These are phyloP conservation scores for Clarias platycephalus DNA, from an alignment of 2,797 vertebrate genomes.

Conservation along the genomic window DNA sequence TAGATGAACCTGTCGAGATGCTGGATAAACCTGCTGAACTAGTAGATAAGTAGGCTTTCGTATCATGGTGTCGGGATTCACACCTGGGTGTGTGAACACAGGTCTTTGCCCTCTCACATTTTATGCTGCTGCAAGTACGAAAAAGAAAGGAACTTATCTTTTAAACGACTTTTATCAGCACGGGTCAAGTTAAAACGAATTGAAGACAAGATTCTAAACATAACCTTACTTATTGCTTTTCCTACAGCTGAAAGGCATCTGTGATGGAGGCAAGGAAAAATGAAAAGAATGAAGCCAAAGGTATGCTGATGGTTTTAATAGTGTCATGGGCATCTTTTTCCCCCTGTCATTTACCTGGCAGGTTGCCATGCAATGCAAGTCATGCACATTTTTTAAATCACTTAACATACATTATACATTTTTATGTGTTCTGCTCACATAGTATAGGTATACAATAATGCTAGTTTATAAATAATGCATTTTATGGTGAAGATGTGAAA, in stretches of 20 bases:
- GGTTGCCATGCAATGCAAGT: too few relatives aligned
- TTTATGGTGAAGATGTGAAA: not conserved
- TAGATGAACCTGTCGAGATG: not conserved
- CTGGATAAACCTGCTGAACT: slow-evolving; percentile 3
- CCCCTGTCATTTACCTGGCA: not conserved
- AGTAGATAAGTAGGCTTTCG: not conserved
- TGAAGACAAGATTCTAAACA: not conserved
- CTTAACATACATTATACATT: not conserved
- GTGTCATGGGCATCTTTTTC: not conserved
- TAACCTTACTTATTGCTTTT: not conserved
- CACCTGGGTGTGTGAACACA: not conserved
- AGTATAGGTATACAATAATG: not conserved
- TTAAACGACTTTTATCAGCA: not conserved
- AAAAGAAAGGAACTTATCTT: not conserved
- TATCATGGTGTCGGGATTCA: slow-evolving; percentile 4
- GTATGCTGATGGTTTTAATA: slow-evolving; percentile 33
- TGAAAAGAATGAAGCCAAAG: slow-evolving; percentile 56
- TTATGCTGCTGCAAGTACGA: not conserved
- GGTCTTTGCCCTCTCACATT: not conserved
- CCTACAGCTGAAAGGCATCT: slow-evolving; percentile 29
- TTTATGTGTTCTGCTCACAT: not conserved
- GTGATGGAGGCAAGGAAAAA: slow-evolving; percentile 54
- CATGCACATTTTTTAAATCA: not conserved
- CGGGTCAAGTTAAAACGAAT: not conserved
- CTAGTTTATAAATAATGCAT: not conserved